Evolutionary conservation across 1,140 invertebrate species (phyloP).

Genomic region (Aporrectodea caliginosa): DNA sequence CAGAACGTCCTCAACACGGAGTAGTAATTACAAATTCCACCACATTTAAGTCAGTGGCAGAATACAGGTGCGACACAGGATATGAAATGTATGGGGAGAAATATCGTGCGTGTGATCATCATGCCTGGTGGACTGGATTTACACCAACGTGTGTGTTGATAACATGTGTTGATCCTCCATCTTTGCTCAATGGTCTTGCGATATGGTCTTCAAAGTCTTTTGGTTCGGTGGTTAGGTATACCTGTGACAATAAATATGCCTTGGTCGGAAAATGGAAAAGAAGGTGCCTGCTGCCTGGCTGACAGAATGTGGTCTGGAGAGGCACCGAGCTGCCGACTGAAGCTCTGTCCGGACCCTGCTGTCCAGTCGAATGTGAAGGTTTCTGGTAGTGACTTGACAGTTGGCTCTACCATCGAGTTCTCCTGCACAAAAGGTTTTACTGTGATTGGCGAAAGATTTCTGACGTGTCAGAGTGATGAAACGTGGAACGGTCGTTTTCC

Average conservation of each 20-base stretch:
- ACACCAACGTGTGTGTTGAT: constrained; percentile 49
- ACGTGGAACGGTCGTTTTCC: constrained; percentile 25
- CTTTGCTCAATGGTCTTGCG: neutral
- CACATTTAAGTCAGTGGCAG: neutral
- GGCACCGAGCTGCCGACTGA: constrained; percentile 77
- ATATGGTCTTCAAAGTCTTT: neutral
- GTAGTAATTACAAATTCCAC: neutral
- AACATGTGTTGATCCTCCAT: constrained; percentile 33
- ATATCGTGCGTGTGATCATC: constrained; percentile 46
- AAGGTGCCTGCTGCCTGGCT: constrained; percentile 66
- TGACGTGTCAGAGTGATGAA: constrained; percentile 6
- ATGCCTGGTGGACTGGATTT: constrained; percentile 50
- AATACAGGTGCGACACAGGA: constrained; percentile 50
- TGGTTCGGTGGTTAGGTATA: constrained; percentile 68
- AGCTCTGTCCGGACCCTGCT: constrained; percentile 47
- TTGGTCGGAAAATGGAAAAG: constrained; percentile 69
- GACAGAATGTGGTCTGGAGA: constrained; percentile 77
- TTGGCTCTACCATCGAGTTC: constrained; percentile 70
- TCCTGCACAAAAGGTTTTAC: constrained; percentile 64
- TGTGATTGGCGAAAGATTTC: neutral
- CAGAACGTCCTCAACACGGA: neutral
- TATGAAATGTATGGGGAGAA: constrained; percentile 50
- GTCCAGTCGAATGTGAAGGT: constrained; percentile 18
- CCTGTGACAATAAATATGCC: constrained; percentile 78
- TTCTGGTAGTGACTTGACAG: constrained; percentile 72